These are phyloP conservation scores for Istiophorus platypterus DNA, from an alignment of 2,113 vertebrate genomes.

Conservation along the genomic window DNA sequence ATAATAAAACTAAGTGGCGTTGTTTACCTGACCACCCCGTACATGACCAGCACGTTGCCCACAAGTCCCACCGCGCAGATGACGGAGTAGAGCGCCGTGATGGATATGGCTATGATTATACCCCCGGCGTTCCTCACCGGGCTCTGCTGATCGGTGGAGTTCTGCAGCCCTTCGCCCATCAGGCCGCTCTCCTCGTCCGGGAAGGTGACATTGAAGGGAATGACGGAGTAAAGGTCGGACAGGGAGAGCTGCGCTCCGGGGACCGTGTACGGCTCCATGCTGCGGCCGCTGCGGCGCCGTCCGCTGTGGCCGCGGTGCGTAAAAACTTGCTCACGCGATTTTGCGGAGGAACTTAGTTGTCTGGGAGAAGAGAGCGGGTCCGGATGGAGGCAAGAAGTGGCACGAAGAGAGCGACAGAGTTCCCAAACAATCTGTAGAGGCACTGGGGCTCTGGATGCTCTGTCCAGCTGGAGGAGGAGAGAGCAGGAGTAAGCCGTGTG, in stretches of 20 bases:
- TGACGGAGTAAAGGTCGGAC: conserved; percentile 81
- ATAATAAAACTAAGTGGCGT: neutral
- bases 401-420: neutral
- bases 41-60: conserved; percentile 95
- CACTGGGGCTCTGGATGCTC: neutral
- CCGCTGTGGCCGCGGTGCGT: conserved; percentile 13
- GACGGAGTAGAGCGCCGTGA: conserved; percentile 93
- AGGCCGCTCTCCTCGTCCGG: conserved; percentile 66
- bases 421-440: neutral
- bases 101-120: conserved; percentile 90
- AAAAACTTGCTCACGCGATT: conserved; percentile 29
- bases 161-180: conserved; percentile 75
- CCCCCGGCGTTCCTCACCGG: conserved; percentile 81
- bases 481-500: conserved; percentile 4
- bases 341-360: neutral
- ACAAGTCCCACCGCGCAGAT: conserved; percentile 95
- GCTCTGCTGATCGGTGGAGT: conserved; percentile 77
- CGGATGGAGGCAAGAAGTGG: neutral
- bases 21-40: conserved; percentile 94
- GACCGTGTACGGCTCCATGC: conserved; percentile 84
- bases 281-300: conserved; percentile 47
- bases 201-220: conserved; percentile 84
- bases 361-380: rapidly evolving
- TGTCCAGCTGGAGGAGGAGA: conserved; percentile 32
- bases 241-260: conserved; percentile 73